Conservation (phyloP, 2,797 vertebrate species). For the Chelmon rostratus region DNA sequence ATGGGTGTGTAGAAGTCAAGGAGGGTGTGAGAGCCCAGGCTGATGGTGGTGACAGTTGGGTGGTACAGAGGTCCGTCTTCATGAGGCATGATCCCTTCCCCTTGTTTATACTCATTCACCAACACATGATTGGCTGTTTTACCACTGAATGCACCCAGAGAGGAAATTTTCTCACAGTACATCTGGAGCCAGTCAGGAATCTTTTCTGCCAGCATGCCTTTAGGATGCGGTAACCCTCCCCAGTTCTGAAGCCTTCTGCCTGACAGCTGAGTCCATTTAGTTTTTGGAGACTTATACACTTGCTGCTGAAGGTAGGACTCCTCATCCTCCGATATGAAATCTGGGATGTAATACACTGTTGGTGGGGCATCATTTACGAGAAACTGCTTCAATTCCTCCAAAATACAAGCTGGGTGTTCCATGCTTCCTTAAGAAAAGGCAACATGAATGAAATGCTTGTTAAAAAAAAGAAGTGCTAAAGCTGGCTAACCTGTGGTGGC, state of each 20-base stretch:
- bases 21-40: slow-evolving; percentile 90
- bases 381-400: slow-evolving; percentile 78
- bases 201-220: slow-evolving; percentile 90
- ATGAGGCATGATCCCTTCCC: slow-evolving; percentile 95
- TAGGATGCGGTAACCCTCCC: slow-evolving; percentile 91
- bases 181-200: slow-evolving; percentile 90
- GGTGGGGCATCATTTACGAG: slow-evolving; percentile 75
- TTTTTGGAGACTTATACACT: slow-evolving; percentile 91
- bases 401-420: slow-evolving; percentile 70
- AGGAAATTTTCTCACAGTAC: slow-evolving; percentile 89
- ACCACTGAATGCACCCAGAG: slow-evolving; percentile 88
- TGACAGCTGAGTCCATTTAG: slow-evolving; percentile 94
- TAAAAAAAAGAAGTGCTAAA: slow-evolving; percentile 33
- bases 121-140: slow-evolving; percentile 91
- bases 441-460: slow-evolving; percentile 70
- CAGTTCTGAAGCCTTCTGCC: slow-evolving; percentile 93
- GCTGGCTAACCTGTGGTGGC: background rate
- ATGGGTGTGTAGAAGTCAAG: slow-evolving; percentile 91
- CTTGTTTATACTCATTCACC: slow-evolving; percentile 92
- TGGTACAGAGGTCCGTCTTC: slow-evolving; percentile 93
- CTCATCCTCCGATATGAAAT: slow-evolving; percentile 89
- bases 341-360: slow-evolving; percentile 90
- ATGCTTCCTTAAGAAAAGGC: slow-evolving; percentile 74
- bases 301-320: slow-evolving; percentile 87
- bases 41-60: slow-evolving; percentile 93